Percentiles rank a stretch among this genome's conserved stretches.
Evolutionary conservation across 2,797 vertebrate genomes (phyloP).

Genomic region (Carcharodon carcharias): DNA sequence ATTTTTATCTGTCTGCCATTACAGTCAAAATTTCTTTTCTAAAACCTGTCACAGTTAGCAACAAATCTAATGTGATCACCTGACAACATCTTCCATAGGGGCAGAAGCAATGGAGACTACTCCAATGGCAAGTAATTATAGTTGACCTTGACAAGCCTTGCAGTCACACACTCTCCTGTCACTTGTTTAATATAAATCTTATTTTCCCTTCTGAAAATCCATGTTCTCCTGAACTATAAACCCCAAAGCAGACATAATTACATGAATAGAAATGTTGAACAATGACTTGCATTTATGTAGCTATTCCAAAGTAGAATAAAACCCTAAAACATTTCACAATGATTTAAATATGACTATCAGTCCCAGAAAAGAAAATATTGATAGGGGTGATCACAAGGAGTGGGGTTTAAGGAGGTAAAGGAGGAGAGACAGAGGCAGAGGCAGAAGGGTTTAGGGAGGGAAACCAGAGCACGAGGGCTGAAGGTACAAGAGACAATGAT

Average conservation of each 20-base stretch:
- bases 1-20: background rate
- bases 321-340: background rate
- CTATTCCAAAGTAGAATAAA: background rate
- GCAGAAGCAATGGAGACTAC: background rate
- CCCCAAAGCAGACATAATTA: background rate
- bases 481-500: background rate
- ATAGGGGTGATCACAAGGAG: background rate
- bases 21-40: background rate
- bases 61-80: background rate
- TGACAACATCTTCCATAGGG: background rate
- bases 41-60: background rate
- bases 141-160: background rate
- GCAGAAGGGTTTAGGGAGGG: background rate
- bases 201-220: background rate
- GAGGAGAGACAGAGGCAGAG: background rate
- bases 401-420: background rate
- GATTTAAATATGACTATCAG: background rate
- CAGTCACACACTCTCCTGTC: background rate
- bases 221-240: background rate
- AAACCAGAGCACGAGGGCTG: background rate
- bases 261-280: background rate
- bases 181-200: background rate
- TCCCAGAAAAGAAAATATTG: background rate
- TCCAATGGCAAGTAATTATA: background rate
- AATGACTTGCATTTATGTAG: background rate